A percentile compares a stretch with the other conserved stretches of the same genome.
phyloP scores from a whole-genome alignment of 2,113 vertebrate species.

The Vireo altiloquus region DNA sequence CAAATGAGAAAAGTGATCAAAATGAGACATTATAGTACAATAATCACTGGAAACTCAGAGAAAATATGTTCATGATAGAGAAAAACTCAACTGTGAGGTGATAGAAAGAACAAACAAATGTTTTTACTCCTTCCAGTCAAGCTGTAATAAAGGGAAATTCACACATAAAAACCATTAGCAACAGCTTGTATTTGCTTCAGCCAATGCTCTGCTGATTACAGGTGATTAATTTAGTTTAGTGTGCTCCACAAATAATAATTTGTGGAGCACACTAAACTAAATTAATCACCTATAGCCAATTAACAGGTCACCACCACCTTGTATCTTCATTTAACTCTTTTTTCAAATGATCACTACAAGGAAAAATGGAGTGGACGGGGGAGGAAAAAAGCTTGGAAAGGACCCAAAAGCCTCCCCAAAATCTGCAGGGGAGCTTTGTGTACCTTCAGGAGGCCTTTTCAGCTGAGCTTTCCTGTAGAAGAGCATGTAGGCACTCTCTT shows the following conservation, averaged over 20 bases:
- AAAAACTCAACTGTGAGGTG: neutral
- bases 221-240: too few species aligned
- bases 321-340: neutral
- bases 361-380: neutral
- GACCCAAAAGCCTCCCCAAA: neutral
- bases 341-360: neutral
- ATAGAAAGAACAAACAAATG: neutral
- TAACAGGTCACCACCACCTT: neutral
- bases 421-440: neutral
- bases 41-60: neutral
- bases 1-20: neutral
- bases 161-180: neutral
- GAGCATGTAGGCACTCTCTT: constrained; percentile 98
- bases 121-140: neutral
- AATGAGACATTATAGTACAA: neutral
- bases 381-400: neutral
- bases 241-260: too few species aligned
- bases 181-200: neutral
- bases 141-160: neutral
- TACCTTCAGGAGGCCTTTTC: constrained; percentile 86
- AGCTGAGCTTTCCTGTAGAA: constrained; percentile 90
- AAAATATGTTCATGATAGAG: neutral
- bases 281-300: neutral
- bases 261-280: neutral
- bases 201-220: neutral